Evolutionary conservation across 2,888 invertebrate species (phyloP), one percentile per base, ranked within the genome.

Genomic region (Ectemnius lituratus): DNA sequence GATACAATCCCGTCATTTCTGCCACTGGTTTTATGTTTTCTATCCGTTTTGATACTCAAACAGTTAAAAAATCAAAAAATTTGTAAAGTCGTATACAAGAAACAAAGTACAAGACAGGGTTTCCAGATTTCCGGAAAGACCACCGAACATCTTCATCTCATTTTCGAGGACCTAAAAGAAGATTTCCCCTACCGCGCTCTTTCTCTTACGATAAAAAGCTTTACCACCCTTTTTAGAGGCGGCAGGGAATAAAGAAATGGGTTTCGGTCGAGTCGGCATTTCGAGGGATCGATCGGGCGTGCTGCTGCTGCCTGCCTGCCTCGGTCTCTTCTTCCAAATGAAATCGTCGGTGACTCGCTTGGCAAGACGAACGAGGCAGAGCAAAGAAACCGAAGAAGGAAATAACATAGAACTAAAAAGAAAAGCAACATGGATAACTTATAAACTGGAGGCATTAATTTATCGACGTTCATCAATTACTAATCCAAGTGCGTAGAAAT

Each of bases 271-370:
- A 14, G 57, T 23, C 16, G 58, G 66, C 63, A 59, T 74, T 65
- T 70, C 57, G 62, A 45, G 45, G 59, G 67, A 76, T 76, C 70
- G 70, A 76, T 67, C 70, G 63, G 62, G 69, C 18, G 18, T 23
- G 23, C 23, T 23, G 23, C 23, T 23, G 23, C 2, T 23, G 23
- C 3, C 69, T 23, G 23, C 3, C 69, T 49, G 67, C 27, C 52
- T 6, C 37, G 37, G 0, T 37, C 37, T 37, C 67, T 62, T 75
- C 67, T 62, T 28, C 60, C 56, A 71, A 75, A 71, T 71, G 70
- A 75, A 76, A 68, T 75, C 56, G 59, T 28, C 47, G 20, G 20
- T 13, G 16, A 18, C 28, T 37, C 27, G 68, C 58, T 8, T 27
- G 49, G 6, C 47, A 45, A 28, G 62, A 20, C 27, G 27, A 18